A percentile compares a stretch with the other conserved stretches of the same genome.
phyloP scores from a whole-genome alignment of 2,888 invertebrate species.

The Drosophila kuntzei region DNA sequence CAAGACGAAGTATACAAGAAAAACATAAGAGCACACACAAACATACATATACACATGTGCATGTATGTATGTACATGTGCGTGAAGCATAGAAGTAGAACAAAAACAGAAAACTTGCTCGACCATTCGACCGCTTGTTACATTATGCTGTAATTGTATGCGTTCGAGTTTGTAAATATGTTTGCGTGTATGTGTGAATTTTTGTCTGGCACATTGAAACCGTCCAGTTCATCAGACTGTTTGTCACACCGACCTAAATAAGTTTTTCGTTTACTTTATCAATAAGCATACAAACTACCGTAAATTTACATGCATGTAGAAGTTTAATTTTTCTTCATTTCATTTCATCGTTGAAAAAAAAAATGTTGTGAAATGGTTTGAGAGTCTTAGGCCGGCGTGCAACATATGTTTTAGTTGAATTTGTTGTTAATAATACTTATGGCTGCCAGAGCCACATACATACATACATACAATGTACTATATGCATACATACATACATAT shows the following conservation, averaged over 20 bases:
- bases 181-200: conserved; percentile 11
- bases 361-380: conserved; percentile 24
- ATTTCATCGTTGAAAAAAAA: conserved; percentile 25
- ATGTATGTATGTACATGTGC: conserved; percentile 16
- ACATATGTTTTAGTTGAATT: conserved; percentile 45
- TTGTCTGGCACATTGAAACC: conserved; percentile 34
- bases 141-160: conserved; percentile 18
- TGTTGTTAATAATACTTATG: conserved; percentile 17
- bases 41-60: conserved; percentile 17
- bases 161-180: conserved; percentile 24
- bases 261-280: conserved; percentile 62
- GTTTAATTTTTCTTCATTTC: conserved; percentile 34
- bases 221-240: conserved; percentile 37
- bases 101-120: conserved; percentile 57
- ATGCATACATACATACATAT: background rate
- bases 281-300: conserved; percentile 49
- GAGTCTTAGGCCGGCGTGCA: conserved; percentile 47
- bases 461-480: background rate
- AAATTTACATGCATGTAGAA: conserved; percentile 22
- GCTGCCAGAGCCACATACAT: too few relatives aligned
- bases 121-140: conserved; percentile 36
- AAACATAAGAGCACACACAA: conserved; percentile 12
- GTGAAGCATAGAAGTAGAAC: conserved; percentile 59
- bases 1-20: conserved; percentile 47
- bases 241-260: conserved; percentile 70